Conservation (phyloP, 2,113 vertebrate species). For the Cyphomyrus plagiostoma region DNA sequence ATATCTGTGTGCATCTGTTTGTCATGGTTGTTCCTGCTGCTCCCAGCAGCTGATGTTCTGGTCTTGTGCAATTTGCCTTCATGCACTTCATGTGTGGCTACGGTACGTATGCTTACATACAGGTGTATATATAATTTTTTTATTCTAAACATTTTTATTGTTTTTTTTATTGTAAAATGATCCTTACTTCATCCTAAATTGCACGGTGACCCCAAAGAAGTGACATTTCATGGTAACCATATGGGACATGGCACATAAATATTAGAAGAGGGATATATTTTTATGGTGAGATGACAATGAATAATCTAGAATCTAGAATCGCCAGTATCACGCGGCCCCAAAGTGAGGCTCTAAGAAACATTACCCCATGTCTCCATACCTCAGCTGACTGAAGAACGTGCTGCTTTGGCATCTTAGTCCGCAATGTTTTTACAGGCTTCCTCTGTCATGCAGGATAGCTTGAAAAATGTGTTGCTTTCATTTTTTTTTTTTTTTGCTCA, state of each 20-base stretch:
- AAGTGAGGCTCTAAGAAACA: background rate
- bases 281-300: background rate
- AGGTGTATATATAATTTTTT: background rate
- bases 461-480: background rate
- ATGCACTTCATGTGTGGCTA: background rate
- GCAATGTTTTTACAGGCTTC: background rate
- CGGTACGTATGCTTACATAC: background rate
- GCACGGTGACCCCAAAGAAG: background rate
- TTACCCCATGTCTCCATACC: background rate
- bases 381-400: background rate
- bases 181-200: background rate
- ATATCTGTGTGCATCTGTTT: background rate
- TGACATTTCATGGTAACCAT: background rate
- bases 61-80: background rate
- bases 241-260: background rate
- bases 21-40: background rate
- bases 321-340: background rate
- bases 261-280: background rate
- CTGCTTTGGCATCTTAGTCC: background rate
- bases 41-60: background rate
- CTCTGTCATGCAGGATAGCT: background rate
- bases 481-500: background rate
- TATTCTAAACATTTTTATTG: background rate
- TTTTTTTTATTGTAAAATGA: background rate
- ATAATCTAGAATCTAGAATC: background rate